Base-by-base conservation (phyloP, 2,113 vertebrate genomes). In the Aptenodytes patagonicus region DNA sequence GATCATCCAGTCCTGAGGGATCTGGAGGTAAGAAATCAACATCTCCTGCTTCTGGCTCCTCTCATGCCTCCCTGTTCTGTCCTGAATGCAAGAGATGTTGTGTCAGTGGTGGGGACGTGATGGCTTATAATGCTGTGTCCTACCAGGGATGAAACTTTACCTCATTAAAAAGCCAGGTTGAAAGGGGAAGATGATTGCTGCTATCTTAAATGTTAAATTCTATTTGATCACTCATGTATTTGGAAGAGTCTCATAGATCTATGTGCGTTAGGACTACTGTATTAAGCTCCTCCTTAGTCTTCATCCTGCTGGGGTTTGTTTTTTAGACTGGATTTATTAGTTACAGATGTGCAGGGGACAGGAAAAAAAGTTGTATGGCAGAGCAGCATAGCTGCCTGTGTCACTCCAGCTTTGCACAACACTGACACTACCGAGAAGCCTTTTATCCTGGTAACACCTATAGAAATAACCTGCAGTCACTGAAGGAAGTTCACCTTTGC, bases 1-100 rank as follows among this genome's bases (percentile, higher is more conserved):
- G 99, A 99, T 79, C 99, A 99, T 70, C 99, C 99, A 29, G 99
- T 99, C 19, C 98, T 99, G 47, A 98, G 99, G 93, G 99, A 99
- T 92, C 97, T 99, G 49, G 99, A 99, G 99, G 99, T 99, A 90
- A 97, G 96, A 90, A 14, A 58, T 11, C 28, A 49, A 32, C 6
- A 4, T 21, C 14, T 44, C 6, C 36, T 66, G 4, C 15, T 60
- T 82, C 44, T 47, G 26, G 7, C 2, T 95, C 11, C 9, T 84
- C 32, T 73, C 40, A 8, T 19, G 28, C 13, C 10, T 87, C 28
- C 36, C 22, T 72, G 3, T 66, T 78, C 17, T 7, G 52, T 49
- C 58, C 31, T 34, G 17, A 61, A 54, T 36, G 17, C 17, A 86
- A 80, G 10, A 32, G 11, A 25, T 40, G 24, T 46, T 55, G 10